A percentile compares a stretch with the other conserved stretches of the same genome.
Conservation (phyloP, 2,113 vertebrate species). For the Axis porcinus region DNA sequence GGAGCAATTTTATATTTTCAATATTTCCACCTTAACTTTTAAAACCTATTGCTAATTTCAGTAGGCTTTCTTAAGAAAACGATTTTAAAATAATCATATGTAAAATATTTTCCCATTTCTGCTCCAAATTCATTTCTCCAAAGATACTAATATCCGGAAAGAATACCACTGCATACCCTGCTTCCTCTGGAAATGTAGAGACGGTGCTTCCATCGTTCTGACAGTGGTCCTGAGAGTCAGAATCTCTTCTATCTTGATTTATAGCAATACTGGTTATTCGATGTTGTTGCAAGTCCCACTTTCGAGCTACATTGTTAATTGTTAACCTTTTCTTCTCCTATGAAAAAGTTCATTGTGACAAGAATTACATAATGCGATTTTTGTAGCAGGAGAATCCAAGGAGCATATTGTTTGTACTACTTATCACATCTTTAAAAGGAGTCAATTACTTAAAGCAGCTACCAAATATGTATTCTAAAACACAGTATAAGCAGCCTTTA, state of each 20-base stretch:
- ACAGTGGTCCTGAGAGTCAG: conserved; percentile 83
- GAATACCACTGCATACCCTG: conserved; percentile 81
- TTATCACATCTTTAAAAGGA: neutral
- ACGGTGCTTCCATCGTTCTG: conserved; percentile 84
- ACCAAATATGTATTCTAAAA: neutral
- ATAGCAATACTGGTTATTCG: conserved; percentile 71
- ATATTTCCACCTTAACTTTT: neutral
- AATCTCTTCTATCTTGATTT: conserved; percentile 84
- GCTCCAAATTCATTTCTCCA: neutral
- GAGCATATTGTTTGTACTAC: neutral
- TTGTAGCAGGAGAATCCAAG: neutral
- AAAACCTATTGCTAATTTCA: neutral
- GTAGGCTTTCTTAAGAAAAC: conserved; percentile 8
- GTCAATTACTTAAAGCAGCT: neutral
- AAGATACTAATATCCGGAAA: neutral
- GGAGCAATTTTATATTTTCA: neutral
- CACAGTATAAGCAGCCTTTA: neutral
- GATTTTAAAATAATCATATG: neutral
- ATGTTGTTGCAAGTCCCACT: conserved; percentile 91
- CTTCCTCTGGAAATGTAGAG: conserved; percentile 89
- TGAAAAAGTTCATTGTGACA: conserved; percentile 44
- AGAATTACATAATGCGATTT: neutral
- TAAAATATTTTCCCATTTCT: neutral
- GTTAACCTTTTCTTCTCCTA: conserved; percentile 95
- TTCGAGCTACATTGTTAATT: conserved; percentile 92